Evolutionary conservation across 2,113 vertebrate genomes (phyloP).

Genomic region (Alces alces): DNA sequence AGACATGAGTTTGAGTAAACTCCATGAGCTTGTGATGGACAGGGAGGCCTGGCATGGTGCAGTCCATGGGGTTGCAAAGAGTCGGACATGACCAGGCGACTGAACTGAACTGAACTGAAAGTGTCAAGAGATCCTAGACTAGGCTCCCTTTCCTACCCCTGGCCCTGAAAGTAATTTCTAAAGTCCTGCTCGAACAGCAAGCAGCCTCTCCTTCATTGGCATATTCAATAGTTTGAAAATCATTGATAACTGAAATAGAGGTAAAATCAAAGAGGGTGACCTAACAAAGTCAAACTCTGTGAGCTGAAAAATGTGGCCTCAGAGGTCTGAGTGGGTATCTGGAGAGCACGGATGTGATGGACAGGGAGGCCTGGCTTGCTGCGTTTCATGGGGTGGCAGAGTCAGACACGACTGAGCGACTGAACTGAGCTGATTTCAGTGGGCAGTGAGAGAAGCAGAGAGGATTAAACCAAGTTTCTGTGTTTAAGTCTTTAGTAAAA

Average conservation of each 20-base stretch:
- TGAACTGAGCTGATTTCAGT: neutral
- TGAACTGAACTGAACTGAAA: neutral
- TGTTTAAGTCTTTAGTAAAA: neutral
- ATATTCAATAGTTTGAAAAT: neutral
- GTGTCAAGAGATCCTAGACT: neutral
- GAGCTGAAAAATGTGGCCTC: neutral
- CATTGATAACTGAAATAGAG: neutral
- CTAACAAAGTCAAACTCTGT: neutral
- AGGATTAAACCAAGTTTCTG: neutral
- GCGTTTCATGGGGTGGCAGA: too few relatives aligned
- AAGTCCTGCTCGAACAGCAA: neutral
- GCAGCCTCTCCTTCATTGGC: neutral
- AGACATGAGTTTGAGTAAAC: neutral
- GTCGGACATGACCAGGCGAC: rapidly evolving
- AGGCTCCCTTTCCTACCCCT: neutral
- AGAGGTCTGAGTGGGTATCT: neutral
- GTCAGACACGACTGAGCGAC: too few relatives aligned
- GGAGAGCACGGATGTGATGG: neutral
- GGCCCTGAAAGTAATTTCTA: neutral
- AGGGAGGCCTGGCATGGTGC: neutral
- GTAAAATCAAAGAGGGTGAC: neutral
- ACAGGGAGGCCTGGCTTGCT: too few relatives aligned
- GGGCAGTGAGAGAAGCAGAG: neutral
- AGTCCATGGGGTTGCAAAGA: neutral
- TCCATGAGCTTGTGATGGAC: neutral